A percentile compares a stretch with the other conserved stretches of the same genome.
phyloP scores from a whole-genome alignment of 2,113 vertebrate genomes.

The Vulpes vulpes region DNA sequence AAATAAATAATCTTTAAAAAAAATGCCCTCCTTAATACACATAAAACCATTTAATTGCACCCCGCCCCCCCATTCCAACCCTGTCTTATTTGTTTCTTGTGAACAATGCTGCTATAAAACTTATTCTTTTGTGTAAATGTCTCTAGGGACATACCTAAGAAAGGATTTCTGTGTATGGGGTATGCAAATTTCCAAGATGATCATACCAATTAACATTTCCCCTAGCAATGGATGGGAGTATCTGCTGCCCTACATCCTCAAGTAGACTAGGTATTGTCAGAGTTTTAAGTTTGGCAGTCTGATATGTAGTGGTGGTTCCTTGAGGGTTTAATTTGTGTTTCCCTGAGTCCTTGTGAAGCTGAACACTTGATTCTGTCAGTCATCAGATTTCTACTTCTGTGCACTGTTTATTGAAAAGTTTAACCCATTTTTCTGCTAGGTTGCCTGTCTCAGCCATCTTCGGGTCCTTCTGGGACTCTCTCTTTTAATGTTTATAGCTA shows the following conservation, averaged over 20 bases:
- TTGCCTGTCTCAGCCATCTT: neutral
- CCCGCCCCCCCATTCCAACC: too few relatives aligned
- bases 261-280: neutral
- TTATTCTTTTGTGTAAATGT: neutral
- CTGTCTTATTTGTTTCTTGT: neutral
- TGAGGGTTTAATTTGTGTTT: neutral
- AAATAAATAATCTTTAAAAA: too few relatives aligned
- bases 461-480: neutral
- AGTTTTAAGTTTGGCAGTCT: neutral
- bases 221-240: neutral
- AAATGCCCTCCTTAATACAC: neutral
- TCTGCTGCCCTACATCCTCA: neutral
- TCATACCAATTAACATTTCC: neutral
- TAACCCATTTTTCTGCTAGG: neutral
- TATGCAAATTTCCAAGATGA: neutral
- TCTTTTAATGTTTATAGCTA: neutral
- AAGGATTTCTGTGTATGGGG: neutral
- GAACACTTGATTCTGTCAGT: neutral
- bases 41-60: neutral
- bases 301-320: neutral
- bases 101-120: neutral
- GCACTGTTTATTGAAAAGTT: neutral
- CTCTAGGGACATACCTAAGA: neutral
- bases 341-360: neutral
- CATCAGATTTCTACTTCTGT: neutral